Conservation (phyloP, 2,888 invertebrate species). For the Schizotus pectinicornis region DNA sequence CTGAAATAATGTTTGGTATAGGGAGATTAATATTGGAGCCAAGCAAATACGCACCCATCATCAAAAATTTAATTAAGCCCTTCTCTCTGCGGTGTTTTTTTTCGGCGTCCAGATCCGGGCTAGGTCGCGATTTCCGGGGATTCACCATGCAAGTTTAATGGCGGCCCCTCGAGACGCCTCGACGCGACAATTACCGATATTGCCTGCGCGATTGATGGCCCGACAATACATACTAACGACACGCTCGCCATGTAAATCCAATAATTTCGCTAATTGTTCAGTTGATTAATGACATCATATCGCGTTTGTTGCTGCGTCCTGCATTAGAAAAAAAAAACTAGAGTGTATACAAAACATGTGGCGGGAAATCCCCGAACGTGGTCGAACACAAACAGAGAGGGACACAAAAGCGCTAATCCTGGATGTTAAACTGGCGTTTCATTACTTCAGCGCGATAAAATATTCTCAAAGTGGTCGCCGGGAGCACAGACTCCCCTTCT, state of each 20-base stretch:
- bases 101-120: neutral
- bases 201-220: conserved; percentile 12
- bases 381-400: too few relatives aligned
- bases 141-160: conserved; percentile 5
- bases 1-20: conserved; percentile 20
- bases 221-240: neutral
- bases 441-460: conserved; percentile 44
- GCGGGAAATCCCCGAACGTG: too few relatives aligned
- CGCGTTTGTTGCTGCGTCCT: too few relatives aligned
- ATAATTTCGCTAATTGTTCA: conserved; percentile 13
- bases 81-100: neutral
- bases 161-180: conserved; percentile 1
- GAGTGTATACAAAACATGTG: too few relatives aligned
- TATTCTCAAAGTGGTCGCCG: conserved; percentile 48
- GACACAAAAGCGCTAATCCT: too few relatives aligned
- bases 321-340: too few relatives aligned
- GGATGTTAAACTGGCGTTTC: too few relatives aligned
- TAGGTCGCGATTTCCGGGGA: neutral
- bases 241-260: conserved; percentile 2
- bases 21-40: conserved; percentile 27
- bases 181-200: conserved; percentile 10
- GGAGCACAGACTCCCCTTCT: conserved; percentile 6
- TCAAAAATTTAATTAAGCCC: conserved; percentile 10
- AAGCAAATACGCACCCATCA: conserved; percentile 15
- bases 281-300: conserved; percentile 12